phyloP scores from a whole-genome alignment of 2,888 invertebrate species.

The Gibbula magus region DNA sequence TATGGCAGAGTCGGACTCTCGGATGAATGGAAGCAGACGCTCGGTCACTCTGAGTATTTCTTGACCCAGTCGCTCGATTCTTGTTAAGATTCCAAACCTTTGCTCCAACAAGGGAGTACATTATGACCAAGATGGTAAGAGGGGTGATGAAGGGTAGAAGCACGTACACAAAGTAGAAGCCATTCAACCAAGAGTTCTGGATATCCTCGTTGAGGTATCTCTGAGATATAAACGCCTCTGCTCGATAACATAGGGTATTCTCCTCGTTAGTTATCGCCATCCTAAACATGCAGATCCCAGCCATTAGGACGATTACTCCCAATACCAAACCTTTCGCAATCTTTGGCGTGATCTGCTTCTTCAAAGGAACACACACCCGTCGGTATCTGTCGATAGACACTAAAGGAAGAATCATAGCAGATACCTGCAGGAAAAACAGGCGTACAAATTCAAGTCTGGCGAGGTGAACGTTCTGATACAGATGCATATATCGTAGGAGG shows the following conservation, averaged over 20 bases:
- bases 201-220: neutral
- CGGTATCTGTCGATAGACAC: slow-evolving; percentile 11
- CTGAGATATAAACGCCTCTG: neutral
- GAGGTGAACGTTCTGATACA: neutral
- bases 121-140: neutral
- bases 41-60: too few relatives aligned
- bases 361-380: neutral
- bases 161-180: neutral
- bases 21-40: too few relatives aligned
- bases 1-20: too few relatives aligned
- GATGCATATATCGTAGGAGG: neutral
- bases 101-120: neutral
- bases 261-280: neutral
- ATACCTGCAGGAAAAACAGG: neutral
- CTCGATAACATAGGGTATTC: neutral
- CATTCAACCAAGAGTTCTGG: neutral
- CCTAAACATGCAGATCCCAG: neutral
- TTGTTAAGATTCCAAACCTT: neutral
- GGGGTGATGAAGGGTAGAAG: neutral
- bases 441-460: neutral
- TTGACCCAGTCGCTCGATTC: too few relatives aligned
- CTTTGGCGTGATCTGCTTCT: neutral
- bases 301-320: neutral
- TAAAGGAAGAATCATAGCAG: neutral
- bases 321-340: neutral